A percentile compares a stretch with the other conserved stretches of the same genome.
These are phyloP conservation scores for Agrilus biguttatus DNA, from an alignment of 2,888 invertebrate species.

Conservation along the genomic window DNA sequence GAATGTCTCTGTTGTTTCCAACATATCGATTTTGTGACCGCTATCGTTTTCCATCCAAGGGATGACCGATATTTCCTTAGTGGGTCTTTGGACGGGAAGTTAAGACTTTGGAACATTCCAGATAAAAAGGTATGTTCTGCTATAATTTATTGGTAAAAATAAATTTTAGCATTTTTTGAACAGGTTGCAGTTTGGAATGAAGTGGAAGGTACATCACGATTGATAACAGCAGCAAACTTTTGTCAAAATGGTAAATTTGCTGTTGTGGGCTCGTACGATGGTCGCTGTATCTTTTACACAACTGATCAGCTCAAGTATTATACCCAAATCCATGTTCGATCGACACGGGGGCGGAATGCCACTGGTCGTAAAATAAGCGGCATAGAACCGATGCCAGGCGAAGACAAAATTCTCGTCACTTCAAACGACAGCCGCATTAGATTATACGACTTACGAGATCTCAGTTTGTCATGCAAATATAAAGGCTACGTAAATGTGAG, in stretches of 20 bases:
- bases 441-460: slow-evolving; percentile 86
- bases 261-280: slow-evolving; percentile 96
- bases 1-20: slow-evolving; percentile 98
- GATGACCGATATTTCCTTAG: slow-evolving; percentile 87
- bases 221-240: slow-evolving; percentile 95
- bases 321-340: slow-evolving; percentile 92
- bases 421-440: slow-evolving; percentile 96
- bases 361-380: slow-evolving; percentile 93
- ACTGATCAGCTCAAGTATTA: slow-evolving; percentile 97
- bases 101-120: slow-evolving; percentile 98
- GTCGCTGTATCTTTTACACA: slow-evolving; percentile 94
- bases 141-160: slow-evolving; percentile 2
- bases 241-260: slow-evolving; percentile 97
- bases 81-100: slow-evolving; percentile 93
- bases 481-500: slow-evolving; percentile 75
- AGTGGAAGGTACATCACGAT: slow-evolving; percentile 82
- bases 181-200: slow-evolving; percentile 94
- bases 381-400: slow-evolving; percentile 91
- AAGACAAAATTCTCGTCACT: slow-evolving; percentile 91
- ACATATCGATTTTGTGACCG: slow-evolving; percentile 98
- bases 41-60: slow-evolving; percentile 94
- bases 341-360: slow-evolving; percentile 89
- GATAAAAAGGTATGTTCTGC: slow-evolving; percentile 65
- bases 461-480: slow-evolving; percentile 57
- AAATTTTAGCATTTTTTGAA: slow-evolving; percentile 1